These are phyloP conservation scores for Microctenopoma lineatum DNA, from an alignment of 2,797 vertebrate genomes.

Conservation along the genomic window DNA sequence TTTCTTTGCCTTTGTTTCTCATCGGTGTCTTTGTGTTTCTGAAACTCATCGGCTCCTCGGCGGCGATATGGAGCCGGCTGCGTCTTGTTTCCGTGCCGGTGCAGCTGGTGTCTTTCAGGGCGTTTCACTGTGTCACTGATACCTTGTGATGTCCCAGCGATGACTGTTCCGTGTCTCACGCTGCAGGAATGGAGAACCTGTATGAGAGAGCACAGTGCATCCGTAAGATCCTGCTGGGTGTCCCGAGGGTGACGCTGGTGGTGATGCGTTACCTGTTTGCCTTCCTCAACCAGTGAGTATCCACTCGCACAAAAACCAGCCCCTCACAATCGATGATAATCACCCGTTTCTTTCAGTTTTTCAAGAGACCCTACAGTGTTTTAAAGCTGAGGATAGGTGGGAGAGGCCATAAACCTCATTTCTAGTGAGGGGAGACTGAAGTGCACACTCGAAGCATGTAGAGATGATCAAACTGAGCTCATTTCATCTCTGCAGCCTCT, in stretches of 20 bases:
- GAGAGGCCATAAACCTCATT: constrained; percentile 23
- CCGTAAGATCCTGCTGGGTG: constrained; percentile 93
- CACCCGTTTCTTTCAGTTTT: constrained; percentile 20
- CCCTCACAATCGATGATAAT: constrained; percentile 1
- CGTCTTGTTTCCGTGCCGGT: neutral
- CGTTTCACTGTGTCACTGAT: constrained; percentile 19
- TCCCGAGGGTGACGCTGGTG: constrained; percentile 92
- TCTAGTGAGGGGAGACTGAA: constrained; percentile 11
- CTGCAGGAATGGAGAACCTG: constrained; percentile 94
- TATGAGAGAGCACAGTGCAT: constrained; percentile 96
- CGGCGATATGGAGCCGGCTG: constrained; percentile 7
- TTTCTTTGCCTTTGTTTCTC: constrained; percentile 33
- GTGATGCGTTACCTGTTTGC: constrained; percentile 99
- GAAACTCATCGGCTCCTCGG: constrained; percentile 34
- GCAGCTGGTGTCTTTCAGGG: constrained; percentile 24
- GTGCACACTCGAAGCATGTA: constrained; percentile 32
- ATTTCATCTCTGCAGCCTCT: constrained; percentile 60
- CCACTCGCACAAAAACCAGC: constrained; percentile 9
- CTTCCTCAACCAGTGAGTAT: constrained; percentile 99
- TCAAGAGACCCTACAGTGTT: neutral
- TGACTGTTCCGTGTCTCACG: constrained; percentile 10
- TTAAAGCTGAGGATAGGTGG: constrained; percentile 14
- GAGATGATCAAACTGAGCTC: constrained; percentile 40
- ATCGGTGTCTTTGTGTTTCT: constrained; percentile 37
- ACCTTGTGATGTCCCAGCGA: constrained; percentile 1